These are phyloP conservation scores for honey bee (Apis mellifera) DNA, from an alignment of 1,140 invertebrate genomes.

Conservation along the genomic window DNA sequence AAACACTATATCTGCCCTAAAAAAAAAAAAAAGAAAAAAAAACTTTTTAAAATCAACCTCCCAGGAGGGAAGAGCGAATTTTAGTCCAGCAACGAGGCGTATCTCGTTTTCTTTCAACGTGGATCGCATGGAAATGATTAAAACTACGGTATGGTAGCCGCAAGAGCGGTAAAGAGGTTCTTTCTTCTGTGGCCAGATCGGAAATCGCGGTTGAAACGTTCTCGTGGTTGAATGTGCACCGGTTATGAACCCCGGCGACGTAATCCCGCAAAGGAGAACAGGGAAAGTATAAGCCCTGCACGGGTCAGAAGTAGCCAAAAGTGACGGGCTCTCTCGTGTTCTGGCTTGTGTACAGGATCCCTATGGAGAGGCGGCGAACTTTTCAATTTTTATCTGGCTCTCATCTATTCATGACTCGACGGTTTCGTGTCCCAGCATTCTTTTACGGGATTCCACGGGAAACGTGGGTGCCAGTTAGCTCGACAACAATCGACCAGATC, in stretches of 20 bases:
- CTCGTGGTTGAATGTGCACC: conserved; percentile 32
- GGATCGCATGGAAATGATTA: conserved; percentile 5
- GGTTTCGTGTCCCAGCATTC: conserved; percentile 44
- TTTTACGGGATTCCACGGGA: conserved; percentile 29
- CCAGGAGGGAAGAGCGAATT: neutral
- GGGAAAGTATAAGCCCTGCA: neutral
- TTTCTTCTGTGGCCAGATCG: conserved; percentile 26
- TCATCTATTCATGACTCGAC: conserved; percentile 72
- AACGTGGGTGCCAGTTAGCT: neutral
- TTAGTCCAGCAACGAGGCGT: conserved; percentile 2
- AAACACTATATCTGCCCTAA: neutral
- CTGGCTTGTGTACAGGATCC: conserved; percentile 12
- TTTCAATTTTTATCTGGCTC: conserved; percentile 67
- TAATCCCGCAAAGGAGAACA: conserved; percentile 29
- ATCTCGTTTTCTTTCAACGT: conserved; percentile 25
- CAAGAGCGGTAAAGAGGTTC: neutral
- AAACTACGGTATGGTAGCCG: neutral
- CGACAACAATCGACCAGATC: conserved; percentile 17
- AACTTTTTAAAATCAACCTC: neutral
- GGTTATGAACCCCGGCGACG: conserved; percentile 21
- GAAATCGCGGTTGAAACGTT: conserved; percentile 23
- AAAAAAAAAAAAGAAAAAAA: neutral
- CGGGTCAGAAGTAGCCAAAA: conserved; percentile 16
- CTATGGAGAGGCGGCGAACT: conserved; percentile 22
- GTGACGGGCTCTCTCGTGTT: neutral